phyloP scores from a whole-genome alignment of 2,797 vertebrate species.

The Arnoldichthys spilopterus region DNA sequence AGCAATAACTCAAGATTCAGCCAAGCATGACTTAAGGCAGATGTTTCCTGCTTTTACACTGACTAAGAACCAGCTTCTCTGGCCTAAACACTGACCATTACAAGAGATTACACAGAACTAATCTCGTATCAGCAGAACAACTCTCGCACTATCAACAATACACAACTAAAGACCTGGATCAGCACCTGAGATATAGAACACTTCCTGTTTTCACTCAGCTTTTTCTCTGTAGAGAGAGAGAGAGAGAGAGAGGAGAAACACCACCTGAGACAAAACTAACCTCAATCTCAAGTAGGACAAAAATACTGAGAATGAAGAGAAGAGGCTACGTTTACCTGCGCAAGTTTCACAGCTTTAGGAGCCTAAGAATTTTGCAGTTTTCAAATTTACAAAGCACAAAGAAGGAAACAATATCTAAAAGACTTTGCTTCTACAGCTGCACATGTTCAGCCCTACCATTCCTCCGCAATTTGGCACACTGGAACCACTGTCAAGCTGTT shows the following conservation, averaged over 20 bases:
- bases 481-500: neutral
- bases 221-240: neutral
- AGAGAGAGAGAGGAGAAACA: neutral
- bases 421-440: neutral
- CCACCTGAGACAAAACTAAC: slow-evolving; percentile 7
- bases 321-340: neutral
- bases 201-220: slow-evolving; percentile 41
- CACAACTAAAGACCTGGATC: neutral
- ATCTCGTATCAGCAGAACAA: neutral
- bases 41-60: neutral
- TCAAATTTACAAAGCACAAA: neutral
- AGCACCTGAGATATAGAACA: neutral
- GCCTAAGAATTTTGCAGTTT: neutral
- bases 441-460: neutral
- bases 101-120: neutral
- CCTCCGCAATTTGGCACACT: neutral
- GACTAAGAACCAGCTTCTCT: too few relatives aligned
- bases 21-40: neutral
- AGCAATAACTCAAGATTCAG: neutral
- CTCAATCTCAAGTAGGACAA: neutral
- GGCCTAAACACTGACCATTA: neutral
- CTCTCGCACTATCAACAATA: neutral
- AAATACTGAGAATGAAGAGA: neutral
- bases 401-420: neutral
- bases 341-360: neutral